Conservation (phyloP, 2,797 vertebrate genomes). For the Lagodon rhomboides region DNA sequence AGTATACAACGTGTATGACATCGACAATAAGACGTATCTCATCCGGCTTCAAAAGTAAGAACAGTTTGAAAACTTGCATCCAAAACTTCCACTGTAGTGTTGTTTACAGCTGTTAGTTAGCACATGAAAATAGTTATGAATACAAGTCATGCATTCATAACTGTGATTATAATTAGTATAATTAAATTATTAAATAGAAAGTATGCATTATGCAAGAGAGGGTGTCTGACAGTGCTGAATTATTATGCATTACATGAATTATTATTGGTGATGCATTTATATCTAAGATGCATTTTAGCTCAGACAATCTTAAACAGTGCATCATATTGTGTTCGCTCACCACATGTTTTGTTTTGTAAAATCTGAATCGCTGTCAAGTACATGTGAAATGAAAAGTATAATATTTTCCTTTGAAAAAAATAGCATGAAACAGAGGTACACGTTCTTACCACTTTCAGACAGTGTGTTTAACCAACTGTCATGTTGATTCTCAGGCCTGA, state of each 20-base stretch:
- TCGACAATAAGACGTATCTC: conserved; percentile 98
- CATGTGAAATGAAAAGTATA: neutral
- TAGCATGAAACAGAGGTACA: neutral
- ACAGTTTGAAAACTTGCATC: neutral
- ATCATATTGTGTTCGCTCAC: neutral
- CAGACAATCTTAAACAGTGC: neutral
- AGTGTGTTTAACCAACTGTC: neutral
- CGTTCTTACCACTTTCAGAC: neutral
- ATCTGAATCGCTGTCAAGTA: neutral
- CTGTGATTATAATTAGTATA: neutral
- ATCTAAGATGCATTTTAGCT: neutral
- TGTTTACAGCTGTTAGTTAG: neutral
- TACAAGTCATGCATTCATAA: neutral
- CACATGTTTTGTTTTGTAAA: neutral
- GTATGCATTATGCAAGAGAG: neutral
- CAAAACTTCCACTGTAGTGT: neutral
- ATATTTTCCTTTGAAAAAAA: neutral
- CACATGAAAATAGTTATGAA: neutral
- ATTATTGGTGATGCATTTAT: neutral
- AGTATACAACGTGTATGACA: conserved; percentile 97
- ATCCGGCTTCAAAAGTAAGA: conserved; percentile 98
- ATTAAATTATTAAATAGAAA: neutral
- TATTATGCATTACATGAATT: neutral
- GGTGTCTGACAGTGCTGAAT: neutral
- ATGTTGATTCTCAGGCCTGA: conserved; percentile 88